These are phyloP conservation scores for Pantherophis guttatus DNA, from an alignment of 2,113 vertebrate genomes.

Conservation along the genomic window DNA sequence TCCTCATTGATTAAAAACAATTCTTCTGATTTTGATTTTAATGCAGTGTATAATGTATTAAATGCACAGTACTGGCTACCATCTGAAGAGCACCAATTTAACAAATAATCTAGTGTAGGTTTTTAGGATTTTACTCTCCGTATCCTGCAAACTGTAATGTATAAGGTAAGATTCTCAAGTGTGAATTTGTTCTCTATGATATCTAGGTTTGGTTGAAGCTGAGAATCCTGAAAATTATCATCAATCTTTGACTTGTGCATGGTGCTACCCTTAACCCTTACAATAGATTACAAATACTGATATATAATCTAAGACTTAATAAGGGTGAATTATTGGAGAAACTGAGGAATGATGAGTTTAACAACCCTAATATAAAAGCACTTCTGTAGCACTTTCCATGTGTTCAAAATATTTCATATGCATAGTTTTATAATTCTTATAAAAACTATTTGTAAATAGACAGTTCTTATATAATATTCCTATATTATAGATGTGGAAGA, in stretches of 20 bases:
- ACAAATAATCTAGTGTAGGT: neutral
- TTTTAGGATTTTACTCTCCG: neutral
- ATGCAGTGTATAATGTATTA: neutral
- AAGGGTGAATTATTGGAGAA: neutral
- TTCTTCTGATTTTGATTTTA: neutral
- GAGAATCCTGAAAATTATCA: neutral
- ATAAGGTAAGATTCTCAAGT: neutral
- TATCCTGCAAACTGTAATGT: neutral
- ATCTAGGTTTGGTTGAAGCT: neutral
- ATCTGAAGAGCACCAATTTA: neutral
- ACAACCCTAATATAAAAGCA: neutral
- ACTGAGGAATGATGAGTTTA: neutral
- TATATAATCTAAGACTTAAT: neutral
- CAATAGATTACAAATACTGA: neutral
- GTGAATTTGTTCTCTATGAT: neutral
- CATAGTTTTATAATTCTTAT: neutral
- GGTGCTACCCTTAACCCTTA: neutral
- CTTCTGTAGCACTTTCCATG: neutral
- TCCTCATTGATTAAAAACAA: too few relatives aligned
- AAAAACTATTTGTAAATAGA: neutral
- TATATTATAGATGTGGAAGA: neutral
- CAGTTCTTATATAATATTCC: neutral
- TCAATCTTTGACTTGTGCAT: neutral
- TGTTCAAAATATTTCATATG: neutral
- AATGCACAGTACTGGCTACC: neutral